Evolutionary conservation across 2,888 invertebrate genomes (phyloP), one percentile per base, ranked within the genome.

Genomic region (Mimumesa dahlbomi): DNA sequence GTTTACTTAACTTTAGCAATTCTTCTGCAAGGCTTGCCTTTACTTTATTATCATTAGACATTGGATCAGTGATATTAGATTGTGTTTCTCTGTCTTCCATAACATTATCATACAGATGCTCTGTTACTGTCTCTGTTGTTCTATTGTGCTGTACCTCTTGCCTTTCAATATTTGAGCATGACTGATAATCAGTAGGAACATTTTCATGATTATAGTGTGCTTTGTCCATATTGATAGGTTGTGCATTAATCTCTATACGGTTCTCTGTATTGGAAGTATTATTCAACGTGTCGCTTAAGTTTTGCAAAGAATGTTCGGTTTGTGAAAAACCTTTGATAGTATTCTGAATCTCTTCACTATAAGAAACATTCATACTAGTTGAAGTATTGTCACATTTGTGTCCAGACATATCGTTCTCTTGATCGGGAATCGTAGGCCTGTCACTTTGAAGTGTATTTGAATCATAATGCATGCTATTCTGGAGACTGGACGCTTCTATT

Each of bases 1-100:
- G 84, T 53, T 85, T 85, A 61, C 84, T 82, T 40, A 86, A 71
- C 56, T 84, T 86, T 46, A 84, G 74, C 38, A 86, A 61, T 50
- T 86, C 86, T 40, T 82, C 77, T 31, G 83, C 76, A 22, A 86
- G 76, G 50, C 77, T 82, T n/a, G 70, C 75, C 56, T 79, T 82
- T n/a, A 74, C 74, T 66, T 79, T 78, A 52, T 57, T 72, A 21
- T 75, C 73, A 42, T 68, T 71, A 25, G 38, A 73, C 34, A 62
- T 45, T 5, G 29, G 38, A 6, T 73, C 69, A 21, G 36, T 50
- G 13, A 57, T 34, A n/a, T 54, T 34, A n/a, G 13, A 14, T 34
- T 42, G 11, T 18, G 3, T 18, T n/a, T 68, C 61, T 7, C 13
- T 5, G 46, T 40, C 40, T 21, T 46, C 52, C 5, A 40, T 36